These are phyloP conservation scores for Micropoecilia bifurca DNA, from an alignment of 2,797 vertebrate genomes.

Conservation along the genomic window DNA sequence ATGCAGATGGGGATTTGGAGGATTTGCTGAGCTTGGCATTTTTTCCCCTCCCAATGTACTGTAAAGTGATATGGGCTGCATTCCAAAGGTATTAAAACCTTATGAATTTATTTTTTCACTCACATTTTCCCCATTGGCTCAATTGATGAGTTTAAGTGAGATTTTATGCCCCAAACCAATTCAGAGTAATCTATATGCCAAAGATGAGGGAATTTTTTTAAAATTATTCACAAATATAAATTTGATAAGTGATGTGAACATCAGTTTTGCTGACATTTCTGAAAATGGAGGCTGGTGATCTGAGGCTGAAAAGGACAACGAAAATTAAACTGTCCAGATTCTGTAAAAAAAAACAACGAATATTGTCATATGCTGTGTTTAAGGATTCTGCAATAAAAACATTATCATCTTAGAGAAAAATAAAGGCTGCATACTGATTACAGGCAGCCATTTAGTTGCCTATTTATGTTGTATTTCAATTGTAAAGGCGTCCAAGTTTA, in stretches of 20 bases:
- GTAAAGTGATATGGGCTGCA: neutral
- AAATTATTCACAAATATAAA: neutral
- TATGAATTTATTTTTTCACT: neutral
- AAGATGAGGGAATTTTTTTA: neutral
- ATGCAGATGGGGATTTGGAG: neutral
- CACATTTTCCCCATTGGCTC: neutral
- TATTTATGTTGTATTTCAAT: neutral
- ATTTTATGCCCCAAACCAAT: neutral
- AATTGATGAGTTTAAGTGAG: neutral
- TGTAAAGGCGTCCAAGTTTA: neutral
- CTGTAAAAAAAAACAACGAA: neutral
- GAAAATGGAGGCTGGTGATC: neutral
- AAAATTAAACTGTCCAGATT: neutral
- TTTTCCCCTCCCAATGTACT: neutral
- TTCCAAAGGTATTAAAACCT: neutral
- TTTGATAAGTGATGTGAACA: neutral
- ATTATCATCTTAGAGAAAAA: neutral
- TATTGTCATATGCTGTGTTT: neutral
- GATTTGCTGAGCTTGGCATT: constrained; percentile 23
- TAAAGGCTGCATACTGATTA: too few relatives aligned
- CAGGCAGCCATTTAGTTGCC: neutral
- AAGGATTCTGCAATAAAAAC: neutral
- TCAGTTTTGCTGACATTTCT: neutral
- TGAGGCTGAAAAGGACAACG: neutral
- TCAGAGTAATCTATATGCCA: too few relatives aligned